Conservation (phyloP, 1,140 invertebrate genomes). For the Ceratosolen fusciceps region DNA sequence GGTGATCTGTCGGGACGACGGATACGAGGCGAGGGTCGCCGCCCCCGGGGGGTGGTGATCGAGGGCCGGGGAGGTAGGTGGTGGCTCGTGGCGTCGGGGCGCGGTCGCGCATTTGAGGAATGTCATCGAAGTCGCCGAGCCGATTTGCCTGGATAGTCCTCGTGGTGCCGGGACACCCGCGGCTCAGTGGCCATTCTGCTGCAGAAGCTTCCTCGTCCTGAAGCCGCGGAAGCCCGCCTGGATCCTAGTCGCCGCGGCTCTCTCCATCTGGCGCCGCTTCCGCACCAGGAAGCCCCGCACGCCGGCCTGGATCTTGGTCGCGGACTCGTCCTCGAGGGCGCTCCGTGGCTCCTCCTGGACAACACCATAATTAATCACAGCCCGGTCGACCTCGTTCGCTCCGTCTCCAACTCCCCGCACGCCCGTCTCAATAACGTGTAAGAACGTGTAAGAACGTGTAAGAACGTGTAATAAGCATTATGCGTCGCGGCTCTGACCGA, state of each 20-base stretch:
- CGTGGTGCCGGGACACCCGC: not conserved
- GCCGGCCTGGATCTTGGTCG: slow-evolving; percentile 83
- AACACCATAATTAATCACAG: not conserved
- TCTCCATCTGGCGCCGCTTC: slow-evolving; percentile 73
- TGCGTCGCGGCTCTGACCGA: not conserved
- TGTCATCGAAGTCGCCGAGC: slow-evolving; percentile 6
- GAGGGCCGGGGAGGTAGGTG: not conserved
- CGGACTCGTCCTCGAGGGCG: slow-evolving; percentile 75
- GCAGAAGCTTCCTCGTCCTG: slow-evolving; percentile 70
- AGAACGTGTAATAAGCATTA: too few species aligned
- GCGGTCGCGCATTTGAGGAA: too few species aligned
- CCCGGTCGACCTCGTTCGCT: not conserved
- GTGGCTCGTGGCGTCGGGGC: not conserved
- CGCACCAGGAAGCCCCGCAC: slow-evolving; percentile 81
- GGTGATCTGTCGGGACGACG: too few species aligned
- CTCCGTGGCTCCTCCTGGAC: slow-evolving; percentile 1
- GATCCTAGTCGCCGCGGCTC: slow-evolving; percentile 75
- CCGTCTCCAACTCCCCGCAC: not conserved
- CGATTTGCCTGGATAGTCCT: not conserved
- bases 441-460: too few species aligned
- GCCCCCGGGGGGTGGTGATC: not conserved
- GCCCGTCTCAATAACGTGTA: not conserved
- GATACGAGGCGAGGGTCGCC: not conserved
- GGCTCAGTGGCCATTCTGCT: slow-evolving; percentile 59
- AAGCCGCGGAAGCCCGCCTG: slow-evolving; percentile 76